Base-by-base conservation (phyloP, 2,113 vertebrate genomes). In the Cnemophilus loriae region DNA sequence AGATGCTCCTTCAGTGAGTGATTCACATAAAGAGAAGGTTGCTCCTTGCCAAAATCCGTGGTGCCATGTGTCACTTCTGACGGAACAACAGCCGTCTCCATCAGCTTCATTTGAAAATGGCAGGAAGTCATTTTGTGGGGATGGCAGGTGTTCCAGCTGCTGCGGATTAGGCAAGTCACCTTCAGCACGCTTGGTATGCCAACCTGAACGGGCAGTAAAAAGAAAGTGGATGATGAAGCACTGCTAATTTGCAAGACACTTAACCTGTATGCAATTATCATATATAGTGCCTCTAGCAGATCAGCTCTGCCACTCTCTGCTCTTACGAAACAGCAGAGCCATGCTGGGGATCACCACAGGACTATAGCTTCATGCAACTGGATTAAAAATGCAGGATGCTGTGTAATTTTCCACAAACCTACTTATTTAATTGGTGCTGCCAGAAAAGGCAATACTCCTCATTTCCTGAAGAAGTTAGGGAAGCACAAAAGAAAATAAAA, bases 231-330 rank as follows among this genome's bases (percentile, higher is more conserved):
- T 90, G 89, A 96, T 91, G 88, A 91, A 97, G 68, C 68, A 82
- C 80, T 65, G 61, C 74, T 95, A 85, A 96, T 97, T 96, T 96
- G 86, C 86, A 94, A 91, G 92, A 85, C 93, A 93, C 88, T 97
- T 97, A 95, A 95, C 95, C 93, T 95, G 89, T 39, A 19, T 32
- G 47, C 74, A 96, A 81, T 97, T 94, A 96, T 84, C 93, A 77
- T 75, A 79, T 84, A 82, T 46, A 96, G 84, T 84, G 86, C 65
- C 65, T 95, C 83, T 27, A 68, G 61, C 69, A 92, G 91, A 88
- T 67, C 78, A 53, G 56, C 74, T 79, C 69, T 53, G 52, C 61
- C 52, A 50, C 74, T 83, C 77, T 37, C 39, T 4, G 2, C 61
- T 92, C 55, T 85, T 46, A 70, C 65, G 86, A 71, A 95, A 73